Evolutionary conservation across 2,113 vertebrate genomes (phyloP).

Genomic region (Melanotaenia duboulayi): DNA sequence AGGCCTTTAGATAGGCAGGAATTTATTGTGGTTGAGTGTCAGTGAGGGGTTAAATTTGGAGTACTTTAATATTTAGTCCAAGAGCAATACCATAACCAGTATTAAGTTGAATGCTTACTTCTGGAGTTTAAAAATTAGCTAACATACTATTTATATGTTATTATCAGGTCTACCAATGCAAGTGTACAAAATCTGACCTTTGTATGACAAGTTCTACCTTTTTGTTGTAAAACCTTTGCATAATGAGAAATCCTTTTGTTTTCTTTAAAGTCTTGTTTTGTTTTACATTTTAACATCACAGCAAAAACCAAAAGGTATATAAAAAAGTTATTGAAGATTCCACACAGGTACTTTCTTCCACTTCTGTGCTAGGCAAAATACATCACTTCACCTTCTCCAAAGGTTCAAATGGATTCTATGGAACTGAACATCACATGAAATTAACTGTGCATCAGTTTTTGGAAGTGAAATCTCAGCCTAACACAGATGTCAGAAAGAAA

Average conservation of each 20-base stretch:
- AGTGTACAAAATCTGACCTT: constrained; percentile 8
- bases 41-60: constrained; percentile 23
- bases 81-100: constrained; percentile 42
- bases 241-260: neutral
- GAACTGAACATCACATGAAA: constrained; percentile 49
- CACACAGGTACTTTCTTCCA: constrained; percentile 15
- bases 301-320: neutral
- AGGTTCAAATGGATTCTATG: constrained; percentile 30
- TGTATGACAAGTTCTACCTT: neutral
- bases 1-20: constrained; percentile 20
- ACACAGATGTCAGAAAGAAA: constrained; percentile 36
- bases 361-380: constrained; percentile 38
- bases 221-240: neutral
- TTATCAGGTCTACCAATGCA: constrained; percentile 31
- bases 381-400: constrained; percentile 32
- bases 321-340: constrained; percentile 28
- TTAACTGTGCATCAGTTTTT: constrained; percentile 17
- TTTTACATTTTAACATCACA: constrained; percentile 10
- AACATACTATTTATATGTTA: constrained; percentile 23
- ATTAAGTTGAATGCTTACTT: constrained; percentile 33
- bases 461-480: constrained; percentile 26
- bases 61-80: constrained; percentile 24
- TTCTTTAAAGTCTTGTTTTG: neutral
- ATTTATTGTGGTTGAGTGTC: constrained; percentile 33
- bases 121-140: constrained; percentile 32